Evolutionary conservation across 1,140 invertebrate species (phyloP), one percentile per base, ranked within the genome.

Genomic region (Diorhabda carinulata): DNA sequence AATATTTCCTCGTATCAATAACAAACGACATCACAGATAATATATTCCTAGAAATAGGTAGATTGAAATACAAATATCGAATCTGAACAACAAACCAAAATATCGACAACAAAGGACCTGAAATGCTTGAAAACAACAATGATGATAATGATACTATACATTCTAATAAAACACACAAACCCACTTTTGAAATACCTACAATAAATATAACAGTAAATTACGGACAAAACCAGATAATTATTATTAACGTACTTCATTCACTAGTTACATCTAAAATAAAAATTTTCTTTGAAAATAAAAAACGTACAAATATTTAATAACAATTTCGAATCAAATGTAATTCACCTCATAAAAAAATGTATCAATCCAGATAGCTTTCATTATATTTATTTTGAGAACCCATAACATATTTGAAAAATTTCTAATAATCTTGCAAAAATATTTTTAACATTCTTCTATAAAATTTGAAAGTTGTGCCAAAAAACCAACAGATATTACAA

Each of bases 261-360:
- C 63, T 63, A 7, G 67, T 10, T 4, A 69, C 69, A 71, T 4
- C 62, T 45, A 71, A 64, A 59, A 68, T n/a, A 5, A 64, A 41
- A 42, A 69, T 69, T 64, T 56, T 71, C 42, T 71, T 71, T 41
- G 62, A 57, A 63, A 71, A 63, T 5, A 71, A 67, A 61, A 67
- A 61, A 67, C 61, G 45, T 64, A 62, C 66, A 71, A 61, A 42
- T 68, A 3, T 61, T 45, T 9, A 3, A 68, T 63, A 68, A 67
- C 43, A 68, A 70, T 52, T 45, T 57, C 2, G 59, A 68, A 64
- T 5, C 5, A 5, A 61, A 71, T 40, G 43, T 69, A 5, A 9
- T 70, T 8, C 61, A 62, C 4, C 63, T 68, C 56, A 56, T 70
- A 7, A 70, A 70, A 68, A 57, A 67, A 2, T 64, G 1, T 43